Base-by-base conservation (phyloP, 2,113 vertebrate genomes). In the Lycaon pictus region DNA sequence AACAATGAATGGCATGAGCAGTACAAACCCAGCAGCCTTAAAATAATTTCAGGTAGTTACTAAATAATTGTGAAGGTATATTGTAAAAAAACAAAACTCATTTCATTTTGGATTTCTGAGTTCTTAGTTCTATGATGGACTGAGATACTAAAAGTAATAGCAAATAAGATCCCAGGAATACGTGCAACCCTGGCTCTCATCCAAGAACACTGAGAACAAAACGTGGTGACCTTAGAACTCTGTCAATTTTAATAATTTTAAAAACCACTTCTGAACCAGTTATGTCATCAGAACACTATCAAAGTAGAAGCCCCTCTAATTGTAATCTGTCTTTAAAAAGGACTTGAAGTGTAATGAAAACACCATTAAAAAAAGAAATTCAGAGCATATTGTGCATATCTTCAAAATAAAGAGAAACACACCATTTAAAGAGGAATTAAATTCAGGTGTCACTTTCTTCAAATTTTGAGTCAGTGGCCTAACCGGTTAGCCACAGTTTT, bases 51-150 rank as follows among this genome's bases (percentile, higher is more conserved):
- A 84, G 20, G 77, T 87, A 27, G 25, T 29, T 17, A 65, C 10
- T 55, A 76, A 79, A 43, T 95, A 77, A 79, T 81, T 83, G 67
- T 90, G 65, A 84, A 92, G 63, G 5, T 37, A 25, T 94, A n/a
- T 71, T 97, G 43, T 23, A 0, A 13, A 69, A 74, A 89, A 76
- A 67, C 3, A 92, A 20, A 83, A 48, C 22, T 63, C 25, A 12
- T 81, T 87, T 90, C 25, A 80, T 85, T 96, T 97, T 95, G 62
- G 88, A 82, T 84, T 88, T 83, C 63, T 85, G 65, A 71, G 29
- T 89, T 88, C 58, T 53, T 60, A 8, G 2, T 91, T 76, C 43
- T 90, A 6, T 43, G 76, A 63, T 87, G 5, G 51, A 58, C 80
- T 83, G 22, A 89, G 63, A 88, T 81, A 69, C 13, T 90, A 87